Evolutionary conservation across 2,113 vertebrate genomes (phyloP).

Genomic region (Smithornis capensis): DNA sequence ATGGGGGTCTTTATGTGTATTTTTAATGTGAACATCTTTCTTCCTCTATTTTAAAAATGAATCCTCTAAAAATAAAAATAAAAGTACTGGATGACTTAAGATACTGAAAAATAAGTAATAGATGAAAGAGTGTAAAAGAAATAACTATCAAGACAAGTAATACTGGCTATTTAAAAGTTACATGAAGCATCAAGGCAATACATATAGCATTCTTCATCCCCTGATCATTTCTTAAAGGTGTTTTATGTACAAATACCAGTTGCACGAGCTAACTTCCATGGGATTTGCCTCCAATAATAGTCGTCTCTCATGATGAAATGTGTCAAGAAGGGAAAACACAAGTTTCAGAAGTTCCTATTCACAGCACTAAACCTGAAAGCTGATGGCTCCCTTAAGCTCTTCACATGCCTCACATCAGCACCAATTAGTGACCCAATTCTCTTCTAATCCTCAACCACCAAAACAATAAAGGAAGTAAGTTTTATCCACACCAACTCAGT

Average conservation of each 20-base stretch:
- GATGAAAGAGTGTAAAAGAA: neutral
- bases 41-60: neutral
- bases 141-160: neutral
- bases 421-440: neutral
- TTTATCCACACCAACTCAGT: neutral
- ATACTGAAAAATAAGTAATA: neutral
- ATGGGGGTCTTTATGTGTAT: neutral
- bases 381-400: neutral
- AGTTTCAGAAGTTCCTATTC: neutral
- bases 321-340: neutral
- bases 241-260: neutral
- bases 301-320: neutral
- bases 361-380: neutral
- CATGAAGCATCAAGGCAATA: neutral
- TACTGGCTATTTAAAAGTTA: neutral
- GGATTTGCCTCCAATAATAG: neutral
- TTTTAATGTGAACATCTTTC: neutral
- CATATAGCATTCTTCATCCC: neutral
- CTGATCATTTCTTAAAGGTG: neutral
- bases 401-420: neutral
- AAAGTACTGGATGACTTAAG: neutral
- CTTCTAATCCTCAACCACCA: neutral
- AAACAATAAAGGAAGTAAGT: neutral
- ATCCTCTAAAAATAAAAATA: neutral
- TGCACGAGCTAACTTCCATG: neutral